Evolutionary conservation across 1,140 invertebrate genomes (phyloP).

Genomic region (Halictus rubicundus): DNA sequence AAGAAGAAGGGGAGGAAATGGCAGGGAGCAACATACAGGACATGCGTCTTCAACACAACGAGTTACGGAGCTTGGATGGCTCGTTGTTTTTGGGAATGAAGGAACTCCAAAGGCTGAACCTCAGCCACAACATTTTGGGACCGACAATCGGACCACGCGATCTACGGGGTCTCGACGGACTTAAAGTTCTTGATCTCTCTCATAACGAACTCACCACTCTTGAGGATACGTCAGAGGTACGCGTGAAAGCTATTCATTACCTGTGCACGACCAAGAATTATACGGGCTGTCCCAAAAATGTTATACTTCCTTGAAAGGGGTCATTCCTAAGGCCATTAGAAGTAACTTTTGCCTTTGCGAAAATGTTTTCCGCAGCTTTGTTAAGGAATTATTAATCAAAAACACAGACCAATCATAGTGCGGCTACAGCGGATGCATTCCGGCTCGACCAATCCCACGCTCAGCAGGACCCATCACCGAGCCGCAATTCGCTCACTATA

Average conservation of each 20-base stretch:
- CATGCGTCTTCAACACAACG: slow-evolving; percentile 87
- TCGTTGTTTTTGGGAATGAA: slow-evolving; percentile 86
- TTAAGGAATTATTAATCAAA: too few species aligned
- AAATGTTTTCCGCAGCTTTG: too few species aligned
- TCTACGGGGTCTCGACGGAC: slow-evolving; percentile 86
- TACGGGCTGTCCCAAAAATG: too few species aligned
- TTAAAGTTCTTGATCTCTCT: slow-evolving; percentile 88
- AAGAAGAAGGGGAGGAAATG: slow-evolving; percentile 82
- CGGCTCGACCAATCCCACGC: too few species aligned
- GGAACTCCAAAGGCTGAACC: slow-evolving; percentile 85
- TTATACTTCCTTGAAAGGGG: too few species aligned
- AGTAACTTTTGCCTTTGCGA: too few species aligned
- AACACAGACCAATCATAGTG: too few species aligned
- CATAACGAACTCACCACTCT: slow-evolving; percentile 88
- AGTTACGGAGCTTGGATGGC: slow-evolving; percentile 85
- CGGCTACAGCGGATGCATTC: too few species aligned
- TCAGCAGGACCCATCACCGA: too few species aligned
- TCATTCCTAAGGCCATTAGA: too few species aligned
- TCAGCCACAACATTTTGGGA: slow-evolving; percentile 87
- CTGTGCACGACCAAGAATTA: too few species aligned
- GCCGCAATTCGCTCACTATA: too few species aligned
- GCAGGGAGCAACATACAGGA: slow-evolving; percentile 84
- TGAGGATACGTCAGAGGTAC: slow-evolving; percentile 90
- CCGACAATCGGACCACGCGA: slow-evolving; percentile 87
- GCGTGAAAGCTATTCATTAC: not conserved